Conservation (phyloP, 1,140 invertebrate species). For the Pectinophora gossypiella region DNA sequence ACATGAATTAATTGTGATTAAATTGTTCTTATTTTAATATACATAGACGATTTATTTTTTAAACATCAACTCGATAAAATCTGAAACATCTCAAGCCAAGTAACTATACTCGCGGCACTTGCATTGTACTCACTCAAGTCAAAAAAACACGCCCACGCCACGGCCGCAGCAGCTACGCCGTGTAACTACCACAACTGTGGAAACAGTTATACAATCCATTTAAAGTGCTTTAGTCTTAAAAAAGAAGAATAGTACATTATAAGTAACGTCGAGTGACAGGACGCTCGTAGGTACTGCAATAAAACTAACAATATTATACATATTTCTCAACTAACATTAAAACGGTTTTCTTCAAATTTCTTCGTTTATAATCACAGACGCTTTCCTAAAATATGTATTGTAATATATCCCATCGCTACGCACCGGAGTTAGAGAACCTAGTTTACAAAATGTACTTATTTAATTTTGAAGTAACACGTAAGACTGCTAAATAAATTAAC, state of each 20-base stretch:
- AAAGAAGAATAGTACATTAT: conserved; percentile 34
- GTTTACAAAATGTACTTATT: conserved; percentile 43
- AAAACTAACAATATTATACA: conserved; percentile 54
- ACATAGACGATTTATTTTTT: conserved; percentile 34
- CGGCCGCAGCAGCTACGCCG: neutral
- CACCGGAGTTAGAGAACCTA: conserved; percentile 59
- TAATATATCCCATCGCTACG: conserved; percentile 53
- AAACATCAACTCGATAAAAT: conserved; percentile 61
- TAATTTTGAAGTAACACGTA: conserved; percentile 50
- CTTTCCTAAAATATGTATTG: conserved; percentile 71
- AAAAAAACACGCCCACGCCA: neutral
- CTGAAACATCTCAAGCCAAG: conserved; percentile 41
- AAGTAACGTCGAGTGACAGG: conserved; percentile 29
- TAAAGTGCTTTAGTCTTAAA: conserved; percentile 39
- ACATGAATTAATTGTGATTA: conserved; percentile 34
- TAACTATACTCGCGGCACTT: conserved; percentile 22
- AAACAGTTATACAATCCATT: too few species aligned
- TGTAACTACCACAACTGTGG: too few species aligned
- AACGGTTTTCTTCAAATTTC: conserved; percentile 66
- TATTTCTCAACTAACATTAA: conserved; percentile 57
- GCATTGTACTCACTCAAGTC: neutral
- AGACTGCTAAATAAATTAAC: conserved; percentile 67
- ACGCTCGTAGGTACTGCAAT: conserved; percentile 18
- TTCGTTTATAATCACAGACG: conserved; percentile 73
- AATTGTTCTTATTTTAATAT: conserved; percentile 44